Percentiles rank a stretch among this genome's conserved stretches.
Conservation (phyloP, 2,113 vertebrate genomes). For the Ptyas mucosa region DNA sequence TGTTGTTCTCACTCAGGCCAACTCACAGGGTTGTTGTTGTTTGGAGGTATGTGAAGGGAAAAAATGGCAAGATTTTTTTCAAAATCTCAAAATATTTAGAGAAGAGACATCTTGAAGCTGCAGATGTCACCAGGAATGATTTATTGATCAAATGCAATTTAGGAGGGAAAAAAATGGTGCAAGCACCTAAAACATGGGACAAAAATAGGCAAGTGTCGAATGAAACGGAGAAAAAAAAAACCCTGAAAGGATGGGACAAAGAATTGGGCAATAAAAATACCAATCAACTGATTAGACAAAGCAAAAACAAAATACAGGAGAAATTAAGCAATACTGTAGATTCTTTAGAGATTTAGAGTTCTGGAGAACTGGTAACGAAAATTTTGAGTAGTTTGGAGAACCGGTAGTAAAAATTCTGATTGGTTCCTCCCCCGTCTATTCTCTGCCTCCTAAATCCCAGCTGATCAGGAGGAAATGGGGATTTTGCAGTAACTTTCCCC, state of each 20-base stretch:
- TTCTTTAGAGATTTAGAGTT: neutral
- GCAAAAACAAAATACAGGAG: neutral
- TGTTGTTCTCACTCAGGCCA: neutral
- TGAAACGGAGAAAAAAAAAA: neutral
- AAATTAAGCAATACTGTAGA: neutral
- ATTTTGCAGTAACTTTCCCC: no score
- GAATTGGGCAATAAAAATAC: neutral
- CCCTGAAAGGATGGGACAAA: neutral
- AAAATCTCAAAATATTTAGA: no score
- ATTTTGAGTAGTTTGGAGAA: no score
- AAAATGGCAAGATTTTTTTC: neutral
- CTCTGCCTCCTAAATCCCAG: no score
- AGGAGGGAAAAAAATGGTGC: neutral
- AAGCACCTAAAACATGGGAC: neutral
- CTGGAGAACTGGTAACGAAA: no score
- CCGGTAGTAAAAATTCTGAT: no score
- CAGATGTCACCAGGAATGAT: neutral
- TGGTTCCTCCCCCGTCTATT: no score
- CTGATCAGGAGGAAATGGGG: no score
- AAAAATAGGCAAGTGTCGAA: neutral
- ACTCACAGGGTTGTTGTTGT: neutral
- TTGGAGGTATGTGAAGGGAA: neutral
- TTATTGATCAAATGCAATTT: neutral
- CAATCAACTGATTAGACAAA: neutral
- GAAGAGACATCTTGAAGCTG: neutral